Evolutionary conservation across 2,113 vertebrate species (phyloP).

Genomic region (Takifugu bimaculatus): DNA sequence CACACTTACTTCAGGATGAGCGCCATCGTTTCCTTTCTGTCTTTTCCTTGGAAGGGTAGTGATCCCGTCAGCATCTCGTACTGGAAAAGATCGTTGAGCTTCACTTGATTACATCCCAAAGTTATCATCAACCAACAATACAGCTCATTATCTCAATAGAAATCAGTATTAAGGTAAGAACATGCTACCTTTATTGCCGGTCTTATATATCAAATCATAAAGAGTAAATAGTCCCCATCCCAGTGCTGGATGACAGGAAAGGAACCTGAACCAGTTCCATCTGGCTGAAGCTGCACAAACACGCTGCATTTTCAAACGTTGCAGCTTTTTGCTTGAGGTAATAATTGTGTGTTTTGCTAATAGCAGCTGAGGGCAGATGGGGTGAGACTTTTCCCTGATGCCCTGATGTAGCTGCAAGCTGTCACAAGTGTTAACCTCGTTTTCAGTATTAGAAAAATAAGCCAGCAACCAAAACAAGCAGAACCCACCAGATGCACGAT

Average conservation of each 20-base stretch:
- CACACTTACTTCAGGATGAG: constrained; percentile 94
- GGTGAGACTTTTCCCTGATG: constrained; percentile 16
- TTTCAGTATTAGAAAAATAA: constrained; percentile 51
- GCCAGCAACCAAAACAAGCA: constrained; percentile 35
- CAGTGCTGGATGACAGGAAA: too few relatives aligned
- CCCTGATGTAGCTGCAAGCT: constrained; percentile 40
- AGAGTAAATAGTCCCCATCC: too few relatives aligned
- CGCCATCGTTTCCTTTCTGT: constrained; percentile 97
- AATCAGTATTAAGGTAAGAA: too few relatives aligned
- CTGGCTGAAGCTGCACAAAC: background rate
- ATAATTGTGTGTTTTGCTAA: constrained; percentile 2
- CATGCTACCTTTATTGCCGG: too few relatives aligned
- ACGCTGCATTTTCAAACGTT: background rate
- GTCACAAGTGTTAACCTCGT: constrained; percentile 40
- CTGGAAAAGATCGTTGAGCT: constrained; percentile 61
- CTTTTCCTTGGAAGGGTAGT: constrained; percentile 95
- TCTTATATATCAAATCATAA: too few relatives aligned
- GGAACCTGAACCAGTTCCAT: background rate
- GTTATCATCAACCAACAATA: too few relatives aligned
- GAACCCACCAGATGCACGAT: constrained; percentile 31
- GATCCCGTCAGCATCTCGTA: constrained; percentile 98
- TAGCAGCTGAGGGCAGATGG: constrained; percentile 14
- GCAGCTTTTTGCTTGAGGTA: background rate
- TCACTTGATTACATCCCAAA: too few relatives aligned
- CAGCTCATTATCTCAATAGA: too few relatives aligned